Conservation (phyloP, 2,113 vertebrate genomes). For the Amia ocellicauda region DNA sequence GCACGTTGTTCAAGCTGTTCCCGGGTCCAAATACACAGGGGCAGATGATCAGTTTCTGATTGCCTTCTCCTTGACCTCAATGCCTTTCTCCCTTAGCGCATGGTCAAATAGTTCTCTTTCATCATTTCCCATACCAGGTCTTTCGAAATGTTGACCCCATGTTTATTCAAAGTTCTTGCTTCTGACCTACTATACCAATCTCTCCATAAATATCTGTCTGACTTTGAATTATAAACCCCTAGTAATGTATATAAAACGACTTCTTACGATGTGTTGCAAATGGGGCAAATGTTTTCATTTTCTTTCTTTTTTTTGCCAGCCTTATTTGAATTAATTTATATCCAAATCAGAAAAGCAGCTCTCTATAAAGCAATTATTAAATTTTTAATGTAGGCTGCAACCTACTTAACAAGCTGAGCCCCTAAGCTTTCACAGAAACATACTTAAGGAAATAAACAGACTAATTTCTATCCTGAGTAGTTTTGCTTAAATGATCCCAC, state of each 20-base stretch:
- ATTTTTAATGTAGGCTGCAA: not conserved
- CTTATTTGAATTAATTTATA: not conserved
- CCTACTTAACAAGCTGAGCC: not conserved
- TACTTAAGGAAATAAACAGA: not conserved
- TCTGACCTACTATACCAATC: too few species aligned
- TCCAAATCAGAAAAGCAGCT: not conserved
- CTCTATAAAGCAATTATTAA: slow-evolving; percentile 6
- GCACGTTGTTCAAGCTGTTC: not conserved
- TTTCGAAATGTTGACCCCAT: not conserved
- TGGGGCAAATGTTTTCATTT: too few species aligned
- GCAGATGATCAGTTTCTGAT: not conserved
- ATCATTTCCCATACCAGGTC: not conserved
- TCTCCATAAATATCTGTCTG: too few species aligned
- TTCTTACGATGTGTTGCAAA: too few species aligned
- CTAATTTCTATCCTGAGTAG: too few species aligned
- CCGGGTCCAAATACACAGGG: not conserved
- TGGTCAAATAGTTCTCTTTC: not conserved
- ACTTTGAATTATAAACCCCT: too few species aligned
- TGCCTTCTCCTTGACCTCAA: too few species aligned
- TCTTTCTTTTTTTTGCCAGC: too few species aligned
- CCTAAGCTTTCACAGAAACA: not conserved
- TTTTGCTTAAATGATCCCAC: too few species aligned
- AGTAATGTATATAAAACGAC: too few species aligned
- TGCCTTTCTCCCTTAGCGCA: too few species aligned
- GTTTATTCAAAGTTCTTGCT: too few species aligned